Evolutionary conservation across 2,888 invertebrate species (phyloP), one percentile per base, ranked within the genome.

Genomic region (Aporophyla lueneburgensis): DNA sequence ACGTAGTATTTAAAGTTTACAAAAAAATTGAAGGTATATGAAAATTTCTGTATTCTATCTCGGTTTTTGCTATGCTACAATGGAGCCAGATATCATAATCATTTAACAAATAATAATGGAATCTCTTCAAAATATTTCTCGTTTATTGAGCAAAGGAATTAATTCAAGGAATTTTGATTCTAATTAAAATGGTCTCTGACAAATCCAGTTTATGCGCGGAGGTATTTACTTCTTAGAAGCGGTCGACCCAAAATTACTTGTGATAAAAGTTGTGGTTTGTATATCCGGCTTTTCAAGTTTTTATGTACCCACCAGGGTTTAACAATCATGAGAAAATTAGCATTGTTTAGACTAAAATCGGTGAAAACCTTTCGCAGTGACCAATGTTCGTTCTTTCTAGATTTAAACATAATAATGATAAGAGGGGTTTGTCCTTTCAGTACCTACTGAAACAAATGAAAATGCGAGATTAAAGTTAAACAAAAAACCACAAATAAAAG

Each of bases 101-200:
- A 67, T 62, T 54, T 21, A 62, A 51, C 54, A 43, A 79, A 49
- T 24, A 56, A 56, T 46, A 46, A 33, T 14, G 3, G 7, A 40
- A 63, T 58, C 21, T 46, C 43, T 14, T 19, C 33, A 63, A 40
- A 74, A 63, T 75, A 56, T 74, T 77, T 78, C 3, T 33, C 54
- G 62, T 69, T 43, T 49, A 43, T 51, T 40, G 27, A n/a, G 12
- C 43, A 51, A 63, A 24, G 27, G 33, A 49, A 72, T 40, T 12
- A 56, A n/a, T 71, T 78, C 33, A 16, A 53, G 19, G 40, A 54
- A 72, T 59, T 66, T 24, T 24, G 49, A 51, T 62, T 33, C 0
- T 62, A 74, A 80, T 74, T 78, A 51, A 51, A 73, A 61, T 12
- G 1, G n/a, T 40, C 3, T 58, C n/a, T 33, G 43, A 46, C 21